Percentiles rank a stretch among this genome's conserved stretches.
phyloP scores from a whole-genome alignment of 2,888 invertebrate species.

The Scaptodrosophila latifasciaeformis region DNA sequence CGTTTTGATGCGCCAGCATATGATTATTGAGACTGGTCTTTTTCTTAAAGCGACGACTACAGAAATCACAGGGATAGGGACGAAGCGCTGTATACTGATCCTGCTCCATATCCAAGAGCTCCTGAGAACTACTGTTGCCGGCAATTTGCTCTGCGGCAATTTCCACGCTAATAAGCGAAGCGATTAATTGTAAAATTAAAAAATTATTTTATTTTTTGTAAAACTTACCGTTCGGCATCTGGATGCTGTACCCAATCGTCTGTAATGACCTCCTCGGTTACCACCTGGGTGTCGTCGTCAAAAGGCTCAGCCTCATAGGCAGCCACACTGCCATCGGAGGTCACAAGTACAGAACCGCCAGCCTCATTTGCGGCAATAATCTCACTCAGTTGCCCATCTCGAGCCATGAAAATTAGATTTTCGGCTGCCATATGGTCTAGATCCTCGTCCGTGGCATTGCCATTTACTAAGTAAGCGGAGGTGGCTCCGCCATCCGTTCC shows the following conservation, averaged over 20 bases:
- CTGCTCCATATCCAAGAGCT: slow-evolving; percentile 84
- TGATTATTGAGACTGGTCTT: slow-evolving; percentile 90
- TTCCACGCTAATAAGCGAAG: slow-evolving; percentile 77
- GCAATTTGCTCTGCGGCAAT: slow-evolving; percentile 80
- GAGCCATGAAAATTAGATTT: slow-evolving; percentile 79
- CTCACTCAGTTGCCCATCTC: slow-evolving; percentile 76
- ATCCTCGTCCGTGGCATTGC: slow-evolving; percentile 50
- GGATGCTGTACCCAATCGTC: slow-evolving; percentile 87
- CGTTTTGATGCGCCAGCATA: slow-evolving; percentile 90
- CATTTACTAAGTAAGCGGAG: slow-evolving; percentile 36
- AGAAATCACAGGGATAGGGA: slow-evolving; percentile 91
- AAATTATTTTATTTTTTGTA: not conserved
- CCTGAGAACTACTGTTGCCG: slow-evolving; percentile 66
- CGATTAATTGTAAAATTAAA: not conserved
- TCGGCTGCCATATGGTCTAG: slow-evolving; percentile 80
- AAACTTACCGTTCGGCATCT: slow-evolving; percentile 81
- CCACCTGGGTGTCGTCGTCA: slow-evolving; percentile 79
- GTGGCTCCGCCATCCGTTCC: slow-evolving; percentile 32
- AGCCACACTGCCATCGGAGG: slow-evolving; percentile 49
- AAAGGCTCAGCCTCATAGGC: slow-evolving; percentile 47
- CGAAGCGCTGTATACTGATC: slow-evolving; percentile 81
- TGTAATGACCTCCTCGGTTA: slow-evolving; percentile 87
- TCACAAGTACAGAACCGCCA: slow-evolving; percentile 56
- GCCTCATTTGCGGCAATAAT: slow-evolving; percentile 61
- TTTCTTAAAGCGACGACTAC: slow-evolving; percentile 88